A percentile compares a stretch with the other conserved stretches of the same genome.
Evolutionary conservation across 1,140 invertebrate species (phyloP).

Genomic region (Globodera rostochiensis): DNA sequence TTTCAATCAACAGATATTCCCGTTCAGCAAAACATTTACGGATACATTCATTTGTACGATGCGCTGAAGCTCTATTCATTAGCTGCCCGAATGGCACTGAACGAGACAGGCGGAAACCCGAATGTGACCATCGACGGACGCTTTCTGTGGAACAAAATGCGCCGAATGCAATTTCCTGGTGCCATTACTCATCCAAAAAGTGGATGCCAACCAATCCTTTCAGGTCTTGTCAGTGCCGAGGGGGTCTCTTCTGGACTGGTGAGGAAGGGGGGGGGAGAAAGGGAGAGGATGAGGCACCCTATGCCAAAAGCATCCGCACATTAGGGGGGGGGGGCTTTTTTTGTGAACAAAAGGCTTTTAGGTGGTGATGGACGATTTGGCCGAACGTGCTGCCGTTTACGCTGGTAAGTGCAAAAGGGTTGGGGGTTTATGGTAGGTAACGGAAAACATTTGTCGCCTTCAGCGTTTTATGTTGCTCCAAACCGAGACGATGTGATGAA

Average conservation of each 20-base stretch:
- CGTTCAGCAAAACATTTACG: slow-evolving; percentile 56
- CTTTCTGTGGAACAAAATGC: slow-evolving; percentile 58
- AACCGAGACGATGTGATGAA: slow-evolving; percentile 63
- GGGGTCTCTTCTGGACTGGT: slow-evolving; percentile 47
- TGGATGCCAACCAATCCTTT: slow-evolving; percentile 13
- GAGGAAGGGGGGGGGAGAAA: neutral
- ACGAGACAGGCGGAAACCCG: slow-evolving; percentile 51
- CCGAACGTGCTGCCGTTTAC: slow-evolving; percentile 35
- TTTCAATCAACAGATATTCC: neutral
- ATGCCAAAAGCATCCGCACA: too few relatives aligned
- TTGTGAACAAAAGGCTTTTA: neutral
- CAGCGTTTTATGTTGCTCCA: slow-evolving; percentile 60
- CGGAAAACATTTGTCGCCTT: neutral
- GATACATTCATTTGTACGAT: slow-evolving; percentile 60
- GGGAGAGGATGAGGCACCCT: neutral
- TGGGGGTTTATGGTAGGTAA: too few relatives aligned
- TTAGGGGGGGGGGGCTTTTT: too few relatives aligned
- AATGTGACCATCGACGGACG: slow-evolving; percentile 51
- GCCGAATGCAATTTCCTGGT: slow-evolving; percentile 55
- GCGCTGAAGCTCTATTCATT: slow-evolving; percentile 58
- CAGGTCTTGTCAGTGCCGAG: slow-evolving; percentile 50
- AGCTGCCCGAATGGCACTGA: slow-evolving; percentile 52
- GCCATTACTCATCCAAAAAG: neutral
- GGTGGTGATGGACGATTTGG: slow-evolving; percentile 40
- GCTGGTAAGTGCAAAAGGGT: slow-evolving; percentile 24